Evolutionary conservation across 2,797 vertebrate species (phyloP), one percentile per base, ranked within the genome.

Genomic region (Oreortyx pictus): DNA sequence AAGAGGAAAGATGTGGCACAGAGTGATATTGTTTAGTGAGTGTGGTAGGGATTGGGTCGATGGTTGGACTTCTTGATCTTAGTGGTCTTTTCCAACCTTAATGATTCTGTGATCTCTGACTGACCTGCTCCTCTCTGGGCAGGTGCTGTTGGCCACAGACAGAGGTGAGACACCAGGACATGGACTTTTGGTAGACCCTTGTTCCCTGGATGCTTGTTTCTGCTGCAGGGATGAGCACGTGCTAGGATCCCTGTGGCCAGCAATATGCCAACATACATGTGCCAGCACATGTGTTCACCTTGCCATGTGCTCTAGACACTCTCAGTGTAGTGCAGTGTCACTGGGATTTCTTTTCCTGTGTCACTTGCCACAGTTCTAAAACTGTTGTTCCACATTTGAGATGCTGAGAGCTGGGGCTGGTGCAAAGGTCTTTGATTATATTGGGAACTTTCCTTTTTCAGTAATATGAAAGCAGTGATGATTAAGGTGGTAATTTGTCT

Each of bases 301-400:
- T 15, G 18, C 35, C 61, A 27, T 18, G 4, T 19, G 50, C 60
- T 83, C 22, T 49, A 33, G 70, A 15, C 13, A 15, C 49, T 27
- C 24, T 49, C 24, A 50, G 25, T 46, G 44, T 46, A 19, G 10
- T 19, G 7, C 44, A 46, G 18, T 50, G 25, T 50, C 25, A 50
- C 49, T 50, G 49, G 23, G 24, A 14, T 49, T 49, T 25, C 24
- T 49, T 49, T 25, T 49, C 47, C 47, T 49, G 24, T 49, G 47
- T 25, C 23, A 25, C 7, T 14, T 50, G 25, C 25, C 49, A 27
- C 15, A 52, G 27, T 52, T 52, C 25, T 16, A 52, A 52, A 25
- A 5, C 25, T 27, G 49, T 47, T 47, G 20, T 20, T n/a, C 18
- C 54, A n/a, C 4, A 0, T 68, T 64, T 54, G n/a, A 52, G 0